phyloP scores from a whole-genome alignment of 1,140 invertebrate genomes.

The Drosophila carrolli region DNA sequence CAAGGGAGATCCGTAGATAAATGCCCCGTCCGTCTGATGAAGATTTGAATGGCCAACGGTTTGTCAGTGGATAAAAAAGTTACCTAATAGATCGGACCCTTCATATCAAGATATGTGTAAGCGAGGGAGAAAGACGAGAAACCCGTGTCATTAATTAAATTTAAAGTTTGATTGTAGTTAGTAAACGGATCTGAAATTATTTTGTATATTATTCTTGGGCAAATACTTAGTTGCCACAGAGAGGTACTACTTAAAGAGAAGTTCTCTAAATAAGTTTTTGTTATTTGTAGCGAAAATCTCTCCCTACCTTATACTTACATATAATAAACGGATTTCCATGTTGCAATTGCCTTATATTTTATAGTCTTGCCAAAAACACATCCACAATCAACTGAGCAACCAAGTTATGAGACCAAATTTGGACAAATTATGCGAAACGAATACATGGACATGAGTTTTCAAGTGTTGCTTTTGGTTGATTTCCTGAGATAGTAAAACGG shows the following conservation, averaged over 20 bases:
- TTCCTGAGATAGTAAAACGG: conserved; percentile 65
- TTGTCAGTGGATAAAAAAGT: conserved; percentile 13
- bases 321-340: conserved; percentile 34
- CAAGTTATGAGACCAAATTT: conserved; percentile 45
- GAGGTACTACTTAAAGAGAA: no score
- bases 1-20: conserved; percentile 33
- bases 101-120: background rate
- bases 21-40: conserved; percentile 1
- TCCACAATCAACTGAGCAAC: conserved; percentile 36
- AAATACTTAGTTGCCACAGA: no score
- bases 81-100: conserved; percentile 28
- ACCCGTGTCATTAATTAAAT: background rate
- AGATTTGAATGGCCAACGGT: conserved; percentile 39
- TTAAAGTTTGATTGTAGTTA: background rate
- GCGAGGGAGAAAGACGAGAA: background rate
- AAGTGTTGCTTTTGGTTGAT: conserved; percentile 8
- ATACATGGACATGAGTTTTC: conserved; percentile 28
- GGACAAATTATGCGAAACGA: conserved; percentile 24
- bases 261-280: no score
- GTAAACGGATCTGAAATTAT: no score
- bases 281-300: no score
- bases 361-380: conserved; percentile 9
- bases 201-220: no score
- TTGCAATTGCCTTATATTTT: conserved; percentile 33
- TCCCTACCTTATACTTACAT: no score